A percentile compares a stretch with the other conserved stretches of the same genome.
These are phyloP conservation scores for Heteractis magnifica DNA, from an alignment of 92 coral and sea anemone genomes.

Conservation along the genomic window DNA sequence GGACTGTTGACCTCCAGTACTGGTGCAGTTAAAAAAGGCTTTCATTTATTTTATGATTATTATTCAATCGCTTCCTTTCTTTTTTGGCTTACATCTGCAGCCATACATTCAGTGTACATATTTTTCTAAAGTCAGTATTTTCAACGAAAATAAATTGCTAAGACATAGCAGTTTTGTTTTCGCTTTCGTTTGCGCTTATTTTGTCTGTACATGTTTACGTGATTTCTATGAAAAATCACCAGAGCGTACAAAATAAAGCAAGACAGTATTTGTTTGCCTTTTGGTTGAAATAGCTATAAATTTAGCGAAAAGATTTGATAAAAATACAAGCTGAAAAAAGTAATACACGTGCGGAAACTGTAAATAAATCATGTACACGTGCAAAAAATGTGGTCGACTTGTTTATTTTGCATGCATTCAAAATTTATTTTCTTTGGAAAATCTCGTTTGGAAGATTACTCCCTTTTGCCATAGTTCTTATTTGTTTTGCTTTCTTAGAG, in stretches of 20 bases:
- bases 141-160: not conserved
- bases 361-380: conserved; percentile 1
- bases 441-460: not conserved
- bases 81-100: not conserved
- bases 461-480: not conserved
- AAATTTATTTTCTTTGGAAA: not conserved
- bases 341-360: not conserved
- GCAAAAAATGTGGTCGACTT: not conserved
- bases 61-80: not conserved
- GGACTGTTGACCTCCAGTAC: conserved; percentile 32
- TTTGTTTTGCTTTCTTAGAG: not conserved
- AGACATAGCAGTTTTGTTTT: not conserved
- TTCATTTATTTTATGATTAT: not conserved
- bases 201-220: not conserved
- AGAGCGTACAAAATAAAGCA: not conserved
- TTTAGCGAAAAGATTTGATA: not conserved
- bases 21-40: conserved; percentile 14
- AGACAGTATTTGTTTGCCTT: not conserved
- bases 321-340: not conserved
- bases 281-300: not conserved
- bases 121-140: not conserved
- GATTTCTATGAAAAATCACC: not conserved
- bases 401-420: not conserved
- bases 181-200: not conserved
- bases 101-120: not conserved